Evolutionary conservation across 1,140 invertebrate genomes (phyloP), one percentile per base, ranked within the genome.

Genomic region (Papilio polytes): DNA sequence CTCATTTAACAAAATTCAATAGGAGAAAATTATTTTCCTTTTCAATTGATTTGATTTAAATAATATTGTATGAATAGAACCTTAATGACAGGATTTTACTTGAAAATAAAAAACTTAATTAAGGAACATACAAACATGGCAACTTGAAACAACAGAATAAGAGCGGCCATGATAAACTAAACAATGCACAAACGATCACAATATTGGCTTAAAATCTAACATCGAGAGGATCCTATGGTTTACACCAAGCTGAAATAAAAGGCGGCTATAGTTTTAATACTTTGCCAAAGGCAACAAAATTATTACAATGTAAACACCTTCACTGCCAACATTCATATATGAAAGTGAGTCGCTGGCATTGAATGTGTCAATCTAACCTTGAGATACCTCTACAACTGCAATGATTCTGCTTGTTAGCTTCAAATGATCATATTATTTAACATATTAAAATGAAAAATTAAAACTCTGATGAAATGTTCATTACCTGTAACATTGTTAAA

Each of bases 61-160:
- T 78, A 77, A 80, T 41, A n/a, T 73, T 53, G 77, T 78, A 81
- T 78, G 53, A 83, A 88, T 89, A 82, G 80, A 87, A 88, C 92
- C 92, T 88, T 91, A 93, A 93, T 93, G 87, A 87, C 91, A 92
- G 91, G 89, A 90, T 93, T 93, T 93, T 92, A 93, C 91, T 88
- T 86, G 85, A 31, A 89, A 91, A 94, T 92, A 94, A 92, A 92
- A 92, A 87, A 94, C 92, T 87, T 92, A 92, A 92, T 94, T 90
- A 92, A 92, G 92, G 90, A 88, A 91, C 91, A 89, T 94, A 92
- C 86, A 85, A 82, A 85, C 77, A 80, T 81, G 74, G 74, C 80
- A 82, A 82, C 81, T 78, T 80, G 70, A 84, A 78, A 83, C 56
- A 74, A 70, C 74, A 81, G 20, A 13, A 51, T 18, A 20, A 7